Evolutionary conservation across 1,140 invertebrate genomes (phyloP), one percentile per base, ranked within the genome.

Genomic region (Conus betulinus): DNA sequence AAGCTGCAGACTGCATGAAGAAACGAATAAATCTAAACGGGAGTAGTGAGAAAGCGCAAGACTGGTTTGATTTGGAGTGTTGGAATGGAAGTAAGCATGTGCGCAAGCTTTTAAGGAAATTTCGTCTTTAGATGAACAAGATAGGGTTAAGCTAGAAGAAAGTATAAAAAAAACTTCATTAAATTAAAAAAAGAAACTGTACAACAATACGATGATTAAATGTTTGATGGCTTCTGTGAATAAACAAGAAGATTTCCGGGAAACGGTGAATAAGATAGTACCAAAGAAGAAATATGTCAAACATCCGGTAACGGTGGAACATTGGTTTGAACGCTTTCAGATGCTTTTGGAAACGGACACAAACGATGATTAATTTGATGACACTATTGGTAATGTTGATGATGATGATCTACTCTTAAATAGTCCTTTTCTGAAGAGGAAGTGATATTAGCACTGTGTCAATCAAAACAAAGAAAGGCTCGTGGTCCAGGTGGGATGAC

Each of bases 51-150:
- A 63, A 63, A 63, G 60, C 60, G 1, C 60, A 63, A 63, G 60
- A 63, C 17, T 63, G 76, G 76, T 79, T 79, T 79, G 76, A 27
- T 79, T 79, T 79, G 39, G 39, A 25, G n/a, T 79, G 76, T 79
- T 4, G 76, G 39, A 79, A n/a, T 79, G 39, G n/a, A 51, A 79
- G 39, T 2, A 79, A 79, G n/a, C n/a, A 4, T 79, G 76, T 79
- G n/a, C 39, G 76, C n/a, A 79, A 51, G 39, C 39, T 79, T 27
- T 51, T 79, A 51, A 79, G 5, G 39, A 79, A 79, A 79, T 79
- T 13, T 79, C n/a, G 76, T 25, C n/a, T 27, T 51, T 79, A 79
- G n/a, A 79, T 79, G 76, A 79, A 27, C n/a, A 51, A 79, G 76
- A 79, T 5, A 79, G 8, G 10, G 76, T 79, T 13, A 79, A 51